These are phyloP conservation scores for Dusona sp. DNA, from an alignment of 2,888 invertebrate species.

Conservation along the genomic window DNA sequence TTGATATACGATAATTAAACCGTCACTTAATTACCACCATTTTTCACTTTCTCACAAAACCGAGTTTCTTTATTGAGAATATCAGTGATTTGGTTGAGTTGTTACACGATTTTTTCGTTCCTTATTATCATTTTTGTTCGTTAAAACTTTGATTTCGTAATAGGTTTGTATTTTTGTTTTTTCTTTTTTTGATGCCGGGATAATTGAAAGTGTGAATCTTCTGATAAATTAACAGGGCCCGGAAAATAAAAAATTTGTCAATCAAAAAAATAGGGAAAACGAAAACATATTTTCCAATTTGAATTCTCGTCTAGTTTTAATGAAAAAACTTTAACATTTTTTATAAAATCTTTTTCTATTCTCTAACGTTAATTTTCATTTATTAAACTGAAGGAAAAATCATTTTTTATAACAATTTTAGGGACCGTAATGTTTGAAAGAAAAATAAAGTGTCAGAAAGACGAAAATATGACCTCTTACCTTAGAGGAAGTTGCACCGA, in stretches of 20 bases:
- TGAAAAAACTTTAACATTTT: neutral
- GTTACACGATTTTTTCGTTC: neutral
- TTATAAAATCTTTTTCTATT: neutral
- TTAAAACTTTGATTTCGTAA: neutral
- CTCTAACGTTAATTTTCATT: neutral
- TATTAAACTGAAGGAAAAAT: neutral
- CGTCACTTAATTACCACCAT: neutral
- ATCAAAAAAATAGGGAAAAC: neutral
- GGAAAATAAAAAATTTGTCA: neutral
- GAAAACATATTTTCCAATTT: neutral
- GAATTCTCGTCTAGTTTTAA: neutral
- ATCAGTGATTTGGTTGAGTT: neutral
- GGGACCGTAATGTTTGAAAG: neutral
- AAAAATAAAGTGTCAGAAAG: neutral
- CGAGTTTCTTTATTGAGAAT: neutral
- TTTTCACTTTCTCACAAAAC: neutral
- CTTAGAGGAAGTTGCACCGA: constrained; percentile 17
- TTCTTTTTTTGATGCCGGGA: neutral
- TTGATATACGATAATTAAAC: constrained; percentile 3
- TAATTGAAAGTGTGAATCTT: neutral
- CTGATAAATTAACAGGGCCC: neutral
- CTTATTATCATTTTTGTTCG: neutral
- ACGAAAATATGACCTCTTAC: neutral
- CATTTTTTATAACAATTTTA: neutral
- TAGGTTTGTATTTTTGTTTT: neutral